Conservation (phyloP, 2,113 vertebrate genomes). For the Syrrhaptes paradoxus region DNA sequence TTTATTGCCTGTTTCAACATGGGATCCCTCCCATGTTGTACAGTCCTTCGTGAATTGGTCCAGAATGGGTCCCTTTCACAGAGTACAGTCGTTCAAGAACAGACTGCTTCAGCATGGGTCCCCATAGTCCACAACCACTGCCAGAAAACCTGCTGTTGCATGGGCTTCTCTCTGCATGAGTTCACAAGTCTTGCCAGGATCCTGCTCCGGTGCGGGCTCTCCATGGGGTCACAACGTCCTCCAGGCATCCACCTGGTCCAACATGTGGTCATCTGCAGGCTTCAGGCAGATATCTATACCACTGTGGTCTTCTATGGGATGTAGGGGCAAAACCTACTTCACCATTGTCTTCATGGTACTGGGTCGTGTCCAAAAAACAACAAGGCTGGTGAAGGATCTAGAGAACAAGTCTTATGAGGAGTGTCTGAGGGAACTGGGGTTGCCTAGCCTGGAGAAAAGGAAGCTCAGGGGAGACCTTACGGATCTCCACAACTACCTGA, state of each 20-base stretch:
- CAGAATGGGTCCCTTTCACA: no score
- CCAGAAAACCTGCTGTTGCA: not conserved
- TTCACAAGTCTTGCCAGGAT: not conserved
- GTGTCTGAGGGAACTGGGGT: not conserved
- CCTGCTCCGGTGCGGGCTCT: not conserved
- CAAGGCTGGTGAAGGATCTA: not conserved
- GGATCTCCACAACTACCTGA: no score
- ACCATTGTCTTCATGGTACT: not conserved
- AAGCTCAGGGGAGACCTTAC: not conserved
- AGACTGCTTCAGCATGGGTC: not conserved
- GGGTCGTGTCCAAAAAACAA: not conserved
- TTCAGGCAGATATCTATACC: not conserved
- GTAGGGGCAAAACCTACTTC: not conserved
- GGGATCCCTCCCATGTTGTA: no score
- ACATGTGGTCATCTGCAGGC: no score
- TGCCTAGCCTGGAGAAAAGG: not conserved
- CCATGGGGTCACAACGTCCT: fast-evolving
- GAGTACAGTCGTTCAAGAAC: not conserved
- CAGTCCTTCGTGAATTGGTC: no score
- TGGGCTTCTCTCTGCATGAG: not conserved
- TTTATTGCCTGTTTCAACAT: not conserved
- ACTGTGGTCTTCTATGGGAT: not conserved
- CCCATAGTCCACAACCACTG: not conserved
- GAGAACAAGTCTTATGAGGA: not conserved
- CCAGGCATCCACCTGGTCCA: fast-evolving